Percentiles rank a stretch among this genome's conserved stretches.
These are phyloP conservation scores for Scaptomyza caliginosa DNA, from an alignment of 2,888 invertebrate species.

Conservation along the genomic window DNA sequence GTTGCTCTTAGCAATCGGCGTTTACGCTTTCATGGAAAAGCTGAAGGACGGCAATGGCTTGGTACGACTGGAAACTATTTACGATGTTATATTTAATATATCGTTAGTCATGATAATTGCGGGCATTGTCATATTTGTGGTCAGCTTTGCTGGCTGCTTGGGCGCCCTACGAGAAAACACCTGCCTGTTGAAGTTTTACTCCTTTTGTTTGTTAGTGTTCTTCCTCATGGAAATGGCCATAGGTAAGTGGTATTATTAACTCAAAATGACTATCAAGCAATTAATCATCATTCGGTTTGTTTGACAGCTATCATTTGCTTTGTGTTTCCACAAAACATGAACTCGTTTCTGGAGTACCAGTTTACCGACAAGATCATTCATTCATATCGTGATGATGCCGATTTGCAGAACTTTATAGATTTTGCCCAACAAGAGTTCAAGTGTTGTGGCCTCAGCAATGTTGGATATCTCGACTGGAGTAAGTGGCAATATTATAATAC, in stretches of 20 bases:
- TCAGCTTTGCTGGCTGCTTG: constrained; percentile 97
- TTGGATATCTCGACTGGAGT: constrained; percentile 97
- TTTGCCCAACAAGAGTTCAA: constrained; percentile 93
- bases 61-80: constrained; percentile 92
- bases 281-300: not conserved
- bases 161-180: constrained; percentile 92
- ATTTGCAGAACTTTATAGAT: constrained; percentile 96
- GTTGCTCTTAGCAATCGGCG: constrained; percentile 92
- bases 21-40: constrained; percentile 96
- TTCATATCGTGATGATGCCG: constrained; percentile 96
- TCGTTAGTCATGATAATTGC: constrained; percentile 95
- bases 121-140: constrained; percentile 95
- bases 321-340: constrained; percentile 95
- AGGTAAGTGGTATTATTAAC: constrained; percentile 25
- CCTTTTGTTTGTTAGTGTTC: constrained; percentile 93
- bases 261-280: not conserved
- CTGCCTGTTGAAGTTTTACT: constrained; percentile 95
- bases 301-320: constrained; percentile 92
- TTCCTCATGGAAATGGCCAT: constrained; percentile 96
- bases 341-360: constrained; percentile 92
- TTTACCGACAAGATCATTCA: constrained; percentile 96
- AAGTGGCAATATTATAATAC: constrained; percentile 45
- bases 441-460: constrained; percentile 96
- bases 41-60: constrained; percentile 93
- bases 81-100: constrained; percentile 95